Evolutionary conservation across 2,113 vertebrate genomes (phyloP).

Genomic region (Ceyx cyanopectus): DNA sequence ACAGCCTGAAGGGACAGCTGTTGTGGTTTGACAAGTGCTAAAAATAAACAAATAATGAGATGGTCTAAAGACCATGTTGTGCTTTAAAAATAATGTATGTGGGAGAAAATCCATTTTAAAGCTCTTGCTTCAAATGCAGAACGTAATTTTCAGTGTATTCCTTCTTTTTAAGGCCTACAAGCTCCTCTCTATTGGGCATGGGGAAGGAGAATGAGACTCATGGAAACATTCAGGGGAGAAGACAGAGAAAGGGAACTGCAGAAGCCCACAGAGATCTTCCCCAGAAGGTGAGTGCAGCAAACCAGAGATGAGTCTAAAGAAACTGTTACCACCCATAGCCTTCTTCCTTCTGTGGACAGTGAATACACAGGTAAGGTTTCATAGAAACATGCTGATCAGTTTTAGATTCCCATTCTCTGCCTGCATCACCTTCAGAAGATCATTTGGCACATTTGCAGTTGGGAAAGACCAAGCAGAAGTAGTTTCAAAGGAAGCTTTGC

Average conservation of each 20-base stretch:
- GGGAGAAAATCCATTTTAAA: background rate
- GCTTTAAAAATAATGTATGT: conserved; percentile 29
- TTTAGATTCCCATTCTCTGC: background rate
- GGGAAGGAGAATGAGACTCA: background rate
- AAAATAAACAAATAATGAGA: conserved; percentile 27
- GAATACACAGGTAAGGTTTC: background rate
- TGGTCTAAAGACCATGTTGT: background rate
- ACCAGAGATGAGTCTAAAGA: background rate
- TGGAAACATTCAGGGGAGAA: background rate
- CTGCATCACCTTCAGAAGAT: background rate
- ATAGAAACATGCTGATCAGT: background rate
- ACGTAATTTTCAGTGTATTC: background rate
- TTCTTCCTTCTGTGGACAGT: background rate
- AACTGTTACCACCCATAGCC: background rate
- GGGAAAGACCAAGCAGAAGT: background rate
- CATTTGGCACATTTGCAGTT: background rate
- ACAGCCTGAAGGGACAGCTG: background rate
- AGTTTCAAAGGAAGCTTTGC: background rate
- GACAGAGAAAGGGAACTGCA: background rate
- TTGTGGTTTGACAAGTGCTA: conserved; percentile 8
- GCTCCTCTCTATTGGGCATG: background rate
- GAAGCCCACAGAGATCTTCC: background rate
- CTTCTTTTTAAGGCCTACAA: background rate
- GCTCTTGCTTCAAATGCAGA: background rate
- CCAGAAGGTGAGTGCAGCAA: background rate